phyloP scores from a whole-genome alignment of 2,797 vertebrate genomes.

The Oreonectes daqikongensis region DNA sequence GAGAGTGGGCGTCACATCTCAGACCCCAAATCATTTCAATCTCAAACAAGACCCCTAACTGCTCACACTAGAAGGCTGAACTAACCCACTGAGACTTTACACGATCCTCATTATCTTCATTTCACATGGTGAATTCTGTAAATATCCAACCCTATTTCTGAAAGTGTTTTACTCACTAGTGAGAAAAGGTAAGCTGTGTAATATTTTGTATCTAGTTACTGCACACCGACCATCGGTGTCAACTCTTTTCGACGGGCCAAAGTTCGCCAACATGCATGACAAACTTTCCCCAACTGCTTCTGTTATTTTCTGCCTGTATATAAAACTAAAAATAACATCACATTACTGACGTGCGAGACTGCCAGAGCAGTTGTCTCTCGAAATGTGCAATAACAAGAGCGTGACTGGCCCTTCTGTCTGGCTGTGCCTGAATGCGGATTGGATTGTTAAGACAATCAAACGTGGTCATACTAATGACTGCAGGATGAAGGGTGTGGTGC shows the following conservation, averaged over 20 bases:
- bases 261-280: neutral
- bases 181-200: no score
- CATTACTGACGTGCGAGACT: neutral
- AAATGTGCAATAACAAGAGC: conserved; percentile 19
- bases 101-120: conserved; percentile 5
- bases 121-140: no score
- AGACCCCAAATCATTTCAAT: neutral
- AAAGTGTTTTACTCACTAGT: neutral
- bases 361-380: conserved; percentile 8
- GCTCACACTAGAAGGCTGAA: neutral
- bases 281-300: conserved; percentile 6
- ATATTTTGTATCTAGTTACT: neutral
- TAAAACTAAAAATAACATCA: neutral
- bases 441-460: conserved; percentile 45
- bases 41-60: neutral
- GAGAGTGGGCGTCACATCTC: neutral
- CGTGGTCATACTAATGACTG: conserved; percentile 11
- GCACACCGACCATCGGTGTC: neutral
- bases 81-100: neutral
- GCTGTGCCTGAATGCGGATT: conserved; percentile 53
- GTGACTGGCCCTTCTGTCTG: conserved; percentile 37
- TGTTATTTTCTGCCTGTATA: neutral
- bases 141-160: neutral
- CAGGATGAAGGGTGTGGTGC: conserved; percentile 36
- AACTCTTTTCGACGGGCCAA: neutral